phyloP scores from a whole-genome alignment of 2,113 vertebrate genomes.

The Budorcas taxicolor region DNA sequence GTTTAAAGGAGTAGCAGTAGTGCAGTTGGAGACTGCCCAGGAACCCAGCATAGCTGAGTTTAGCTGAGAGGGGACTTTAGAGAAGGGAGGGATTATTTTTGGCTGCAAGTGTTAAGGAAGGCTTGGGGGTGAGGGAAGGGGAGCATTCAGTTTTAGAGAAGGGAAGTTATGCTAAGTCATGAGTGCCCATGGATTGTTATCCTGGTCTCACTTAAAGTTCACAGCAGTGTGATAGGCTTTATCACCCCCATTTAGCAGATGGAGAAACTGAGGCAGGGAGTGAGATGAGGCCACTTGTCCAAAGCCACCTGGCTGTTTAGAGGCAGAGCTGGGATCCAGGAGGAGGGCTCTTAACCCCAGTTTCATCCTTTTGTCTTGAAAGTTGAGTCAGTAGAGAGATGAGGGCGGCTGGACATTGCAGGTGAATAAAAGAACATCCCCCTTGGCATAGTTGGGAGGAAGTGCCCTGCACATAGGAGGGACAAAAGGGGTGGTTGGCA shows the following conservation, averaged over 20 bases:
- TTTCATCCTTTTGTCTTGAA: neutral
- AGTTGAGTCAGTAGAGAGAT: neutral
- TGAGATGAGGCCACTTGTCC: neutral
- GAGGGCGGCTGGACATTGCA: neutral
- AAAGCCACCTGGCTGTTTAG: neutral
- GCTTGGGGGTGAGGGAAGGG: neutral
- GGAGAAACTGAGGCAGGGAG: neutral
- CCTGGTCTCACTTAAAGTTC: neutral
- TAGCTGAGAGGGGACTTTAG: neutral
- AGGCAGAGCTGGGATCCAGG: neutral
- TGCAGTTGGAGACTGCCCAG: neutral
- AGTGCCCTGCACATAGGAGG: neutral
- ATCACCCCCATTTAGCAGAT: neutral
- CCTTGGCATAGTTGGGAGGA: fast-evolving
- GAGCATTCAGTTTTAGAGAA: neutral
- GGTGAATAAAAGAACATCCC: neutral
- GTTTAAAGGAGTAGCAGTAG: fast-evolving
- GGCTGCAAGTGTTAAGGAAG: neutral
- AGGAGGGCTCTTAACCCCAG: neutral
- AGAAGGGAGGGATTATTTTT: neutral
- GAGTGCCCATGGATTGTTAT: neutral
- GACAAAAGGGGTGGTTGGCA: neutral
- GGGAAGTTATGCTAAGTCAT: neutral
- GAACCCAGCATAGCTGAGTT: neutral
- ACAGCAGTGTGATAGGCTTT: neutral